phyloP scores from a whole-genome alignment of 30 jellyfish, hydroid and myxozoan genomes.

The Turritopsis dohrnii region DNA sequence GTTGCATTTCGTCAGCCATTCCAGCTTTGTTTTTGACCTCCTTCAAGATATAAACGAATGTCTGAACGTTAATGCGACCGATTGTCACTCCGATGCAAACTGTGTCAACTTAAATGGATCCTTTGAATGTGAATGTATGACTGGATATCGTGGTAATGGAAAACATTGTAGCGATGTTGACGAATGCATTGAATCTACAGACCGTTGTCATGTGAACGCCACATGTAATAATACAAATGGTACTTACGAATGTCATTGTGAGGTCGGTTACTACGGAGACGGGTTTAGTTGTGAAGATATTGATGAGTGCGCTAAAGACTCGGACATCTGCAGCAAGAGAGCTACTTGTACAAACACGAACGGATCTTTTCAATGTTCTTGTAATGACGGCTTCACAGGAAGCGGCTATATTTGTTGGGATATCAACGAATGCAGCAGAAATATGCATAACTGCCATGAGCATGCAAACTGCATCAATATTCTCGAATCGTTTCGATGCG shows the following conservation, averaged over 20 bases:
- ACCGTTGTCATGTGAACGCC: conserved; percentile 32
- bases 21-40: background rate
- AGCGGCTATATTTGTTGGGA: conserved; percentile 57
- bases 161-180: conserved; percentile 13
- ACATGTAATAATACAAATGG: conserved; percentile 34
- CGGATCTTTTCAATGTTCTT: conserved; percentile 62
- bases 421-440: conserved; percentile 51
- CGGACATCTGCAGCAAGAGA: conserved; percentile 30
- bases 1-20: no score
- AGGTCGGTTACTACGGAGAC: conserved; percentile 23
- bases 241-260: conserved; percentile 20
- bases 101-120: conserved; percentile 59
- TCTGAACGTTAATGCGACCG: conserved; percentile 5
- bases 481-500: conserved; percentile 33
- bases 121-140: conserved; percentile 38
- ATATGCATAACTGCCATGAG: conserved; percentile 11
- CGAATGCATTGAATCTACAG: conserved; percentile 15
- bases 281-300: conserved; percentile 40
- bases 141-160: conserved; percentile 51
- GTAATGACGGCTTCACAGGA: conserved; percentile 60
- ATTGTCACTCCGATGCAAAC: conserved; percentile 63
- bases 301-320: conserved; percentile 19
- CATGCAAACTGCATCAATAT: conserved; percentile 40
- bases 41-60: conserved; percentile 48
- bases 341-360: conserved; percentile 48